Percentiles rank a stretch among this genome's conserved stretches.
These are phyloP conservation scores for Conomelus anceps DNA, from an alignment of 2,888 invertebrate genomes.

Conservation along the genomic window DNA sequence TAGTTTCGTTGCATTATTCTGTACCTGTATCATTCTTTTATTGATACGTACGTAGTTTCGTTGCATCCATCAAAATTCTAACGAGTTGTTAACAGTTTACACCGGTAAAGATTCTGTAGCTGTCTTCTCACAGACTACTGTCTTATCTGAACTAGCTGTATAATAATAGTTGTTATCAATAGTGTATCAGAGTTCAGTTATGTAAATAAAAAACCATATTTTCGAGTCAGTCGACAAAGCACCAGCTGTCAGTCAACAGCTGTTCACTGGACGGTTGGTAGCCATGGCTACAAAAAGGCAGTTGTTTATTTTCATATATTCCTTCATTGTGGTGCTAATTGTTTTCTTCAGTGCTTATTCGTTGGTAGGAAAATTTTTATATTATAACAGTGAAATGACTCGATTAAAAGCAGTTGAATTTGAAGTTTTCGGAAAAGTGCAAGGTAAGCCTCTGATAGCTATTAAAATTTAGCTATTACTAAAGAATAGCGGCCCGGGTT, in stretches of 20 bases:
- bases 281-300: neutral
- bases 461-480: no score
- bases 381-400: neutral
- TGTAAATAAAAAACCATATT: neutral
- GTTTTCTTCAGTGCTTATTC: neutral
- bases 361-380: neutral
- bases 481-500: no score
- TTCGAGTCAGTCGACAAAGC: neutral
- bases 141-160: neutral
- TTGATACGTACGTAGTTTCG: no score
- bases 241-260: neutral
- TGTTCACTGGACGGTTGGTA: neutral
- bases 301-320: neutral
- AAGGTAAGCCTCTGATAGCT: neutral
- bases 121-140: no score
- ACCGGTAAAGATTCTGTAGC: no score
- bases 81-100: no score
- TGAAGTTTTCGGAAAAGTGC: neutral
- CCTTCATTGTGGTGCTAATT: neutral
- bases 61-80: no score
- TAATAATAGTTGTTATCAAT: neutral
- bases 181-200: neutral
- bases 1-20: no score
- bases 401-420: neutral
- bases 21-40: no score